Evolutionary conservation across 2,113 vertebrate genomes (phyloP).

Genomic region (Eonycteris spelaea): DNA sequence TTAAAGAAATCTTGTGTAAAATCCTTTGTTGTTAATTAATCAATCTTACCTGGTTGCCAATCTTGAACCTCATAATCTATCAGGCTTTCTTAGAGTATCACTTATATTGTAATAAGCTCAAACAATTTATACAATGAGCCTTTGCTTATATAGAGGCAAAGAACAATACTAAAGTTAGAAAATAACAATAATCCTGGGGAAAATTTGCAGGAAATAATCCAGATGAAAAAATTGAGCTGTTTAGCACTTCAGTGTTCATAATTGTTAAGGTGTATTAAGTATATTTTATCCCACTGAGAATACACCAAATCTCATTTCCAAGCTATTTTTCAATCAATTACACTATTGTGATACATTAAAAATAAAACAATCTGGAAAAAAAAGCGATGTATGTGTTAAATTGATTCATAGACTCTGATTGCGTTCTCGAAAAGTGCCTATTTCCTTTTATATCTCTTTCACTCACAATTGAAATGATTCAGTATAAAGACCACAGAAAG

Average conservation of each 20-base stretch:
- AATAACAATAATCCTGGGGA: neutral
- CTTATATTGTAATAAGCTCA: neutral
- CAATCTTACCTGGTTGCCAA: neutral
- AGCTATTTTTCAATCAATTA: neutral
- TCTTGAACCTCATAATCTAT: neutral
- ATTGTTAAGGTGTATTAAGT: neutral
- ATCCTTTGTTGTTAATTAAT: neutral
- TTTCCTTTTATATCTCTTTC: conserved; percentile 65
- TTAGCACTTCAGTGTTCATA: neutral
- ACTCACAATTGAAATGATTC: neutral
- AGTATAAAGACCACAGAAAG: neutral
- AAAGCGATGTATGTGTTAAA: neutral
- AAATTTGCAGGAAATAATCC: neutral
- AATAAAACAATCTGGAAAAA: neutral
- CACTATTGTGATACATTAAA: neutral
- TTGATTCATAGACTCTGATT: conserved; percentile 65
- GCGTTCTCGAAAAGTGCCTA: conserved; percentile 49
- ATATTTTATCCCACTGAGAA: neutral
- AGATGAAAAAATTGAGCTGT: neutral
- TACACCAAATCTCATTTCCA: neutral
- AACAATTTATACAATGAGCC: neutral
- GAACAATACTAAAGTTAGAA: neutral
- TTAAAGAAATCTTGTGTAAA: neutral
- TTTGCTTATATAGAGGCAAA: neutral
- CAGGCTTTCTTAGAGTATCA: neutral